Percentiles rank a stretch among this genome's conserved stretches.
Conservation (phyloP, 2,113 vertebrate species). For the Cariama cristata region DNA sequence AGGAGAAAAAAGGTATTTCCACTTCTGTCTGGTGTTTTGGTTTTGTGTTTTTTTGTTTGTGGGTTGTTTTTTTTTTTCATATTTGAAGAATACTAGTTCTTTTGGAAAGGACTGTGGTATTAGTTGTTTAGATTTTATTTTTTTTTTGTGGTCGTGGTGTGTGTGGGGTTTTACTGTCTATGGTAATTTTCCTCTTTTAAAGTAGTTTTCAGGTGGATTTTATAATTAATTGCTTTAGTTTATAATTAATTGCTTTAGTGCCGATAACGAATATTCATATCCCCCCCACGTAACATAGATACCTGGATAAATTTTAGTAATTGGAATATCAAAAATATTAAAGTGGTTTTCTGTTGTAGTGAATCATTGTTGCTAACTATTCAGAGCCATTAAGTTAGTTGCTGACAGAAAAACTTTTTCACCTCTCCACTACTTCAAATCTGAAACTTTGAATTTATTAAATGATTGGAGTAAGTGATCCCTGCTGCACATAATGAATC, state of each 20-base stretch:
- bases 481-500: background rate
- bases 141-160: background rate
- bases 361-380: background rate
- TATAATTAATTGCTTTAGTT: background rate
- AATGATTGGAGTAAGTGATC: background rate
- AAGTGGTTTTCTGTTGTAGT: background rate
- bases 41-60: background rate
- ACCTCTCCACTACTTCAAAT: background rate
- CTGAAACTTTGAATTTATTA: background rate
- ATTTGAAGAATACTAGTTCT: background rate
- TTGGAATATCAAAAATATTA: background rate
- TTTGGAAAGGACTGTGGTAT: background rate
- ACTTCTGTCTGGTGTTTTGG: background rate
- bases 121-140: background rate
- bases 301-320: background rate
- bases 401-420: background rate
- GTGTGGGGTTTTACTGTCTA: rapidly evolving
- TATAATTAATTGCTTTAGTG: background rate
- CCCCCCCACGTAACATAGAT: background rate
- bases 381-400: background rate
- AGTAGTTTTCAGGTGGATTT: background rate
- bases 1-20: background rate
- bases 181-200: background rate
- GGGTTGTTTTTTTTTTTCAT: background rate
- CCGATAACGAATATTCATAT: background rate